Percentiles rank a stretch among this genome's conserved stretches.
phyloP scores from a whole-genome alignment of 2,797 vertebrate species.

The Anabacerthia variegaticeps region DNA sequence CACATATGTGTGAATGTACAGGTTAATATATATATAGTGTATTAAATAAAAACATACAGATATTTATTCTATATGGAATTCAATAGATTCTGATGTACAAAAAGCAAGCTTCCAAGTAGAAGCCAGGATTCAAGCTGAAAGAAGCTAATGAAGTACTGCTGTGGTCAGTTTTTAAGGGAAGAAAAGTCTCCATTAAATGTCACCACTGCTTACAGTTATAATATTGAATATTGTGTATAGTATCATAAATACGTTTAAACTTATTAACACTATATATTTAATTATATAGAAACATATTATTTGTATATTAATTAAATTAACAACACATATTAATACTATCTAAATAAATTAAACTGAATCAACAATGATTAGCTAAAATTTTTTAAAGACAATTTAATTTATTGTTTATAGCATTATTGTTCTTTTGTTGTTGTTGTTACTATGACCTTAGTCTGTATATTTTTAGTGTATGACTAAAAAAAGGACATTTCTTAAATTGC shows the following conservation, averaged over 20 bases:
- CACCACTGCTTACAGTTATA: not conserved
- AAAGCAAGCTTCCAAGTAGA: not conserved
- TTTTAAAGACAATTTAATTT: not conserved
- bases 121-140: not conserved
- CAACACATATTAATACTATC: not conserved
- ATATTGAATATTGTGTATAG: not conserved
- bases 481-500: not conserved
- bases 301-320: not conserved
- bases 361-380: not conserved
- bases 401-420: not conserved
- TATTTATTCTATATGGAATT: not conserved
- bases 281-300: not conserved
- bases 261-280: not conserved
- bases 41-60: not conserved
- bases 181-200: not conserved
- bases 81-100: not conserved
- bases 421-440: not conserved
- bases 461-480: not conserved
- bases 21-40: not conserved
- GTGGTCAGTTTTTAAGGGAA: not conserved
- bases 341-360: not conserved
- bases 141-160: not conserved
- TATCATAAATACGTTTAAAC: not conserved
- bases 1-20: accelerated
- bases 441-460: not conserved